phyloP scores from a whole-genome alignment of 2,888 invertebrate genomes.

The Plebejus argus region DNA sequence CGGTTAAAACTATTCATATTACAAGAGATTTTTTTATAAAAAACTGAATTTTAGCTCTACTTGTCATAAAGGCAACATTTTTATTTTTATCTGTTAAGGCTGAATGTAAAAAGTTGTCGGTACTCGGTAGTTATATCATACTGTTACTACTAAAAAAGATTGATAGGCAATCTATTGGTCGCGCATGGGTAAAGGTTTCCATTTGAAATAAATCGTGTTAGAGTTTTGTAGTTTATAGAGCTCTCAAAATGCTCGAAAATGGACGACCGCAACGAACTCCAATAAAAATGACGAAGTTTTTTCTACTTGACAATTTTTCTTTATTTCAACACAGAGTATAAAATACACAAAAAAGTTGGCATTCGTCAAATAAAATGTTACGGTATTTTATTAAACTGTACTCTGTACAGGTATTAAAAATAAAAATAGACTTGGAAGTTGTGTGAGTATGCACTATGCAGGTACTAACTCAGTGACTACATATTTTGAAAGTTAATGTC shows the following conservation, averaged over 20 bases:
- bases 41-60: background rate
- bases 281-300: conserved; percentile 5
- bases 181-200: conserved; percentile 31
- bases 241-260: conserved; percentile 35
- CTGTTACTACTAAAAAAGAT: conserved; percentile 25
- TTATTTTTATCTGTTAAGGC: background rate
- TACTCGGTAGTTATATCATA: conserved; percentile 7
- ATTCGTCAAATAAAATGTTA: background rate
- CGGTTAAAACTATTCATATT: too few species aligned
- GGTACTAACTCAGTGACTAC: background rate
- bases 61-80: background rate
- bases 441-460: background rate
- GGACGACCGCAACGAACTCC: conserved; percentile 34
- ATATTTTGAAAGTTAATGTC: background rate
- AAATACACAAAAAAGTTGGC: background rate
- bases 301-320: conserved; percentile 9
- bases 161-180: conserved; percentile 32
- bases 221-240: conserved; percentile 36
- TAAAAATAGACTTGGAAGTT: background rate
- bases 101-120: background rate
- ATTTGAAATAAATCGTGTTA: conserved; percentile 36
- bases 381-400: background rate
- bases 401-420: background rate
- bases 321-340: background rate
- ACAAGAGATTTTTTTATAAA: too few species aligned